Percentiles rank a stretch among this genome's conserved stretches.
These are phyloP conservation scores for Encarsia formosa DNA, from an alignment of 2,888 invertebrate species.

Conservation along the genomic window DNA sequence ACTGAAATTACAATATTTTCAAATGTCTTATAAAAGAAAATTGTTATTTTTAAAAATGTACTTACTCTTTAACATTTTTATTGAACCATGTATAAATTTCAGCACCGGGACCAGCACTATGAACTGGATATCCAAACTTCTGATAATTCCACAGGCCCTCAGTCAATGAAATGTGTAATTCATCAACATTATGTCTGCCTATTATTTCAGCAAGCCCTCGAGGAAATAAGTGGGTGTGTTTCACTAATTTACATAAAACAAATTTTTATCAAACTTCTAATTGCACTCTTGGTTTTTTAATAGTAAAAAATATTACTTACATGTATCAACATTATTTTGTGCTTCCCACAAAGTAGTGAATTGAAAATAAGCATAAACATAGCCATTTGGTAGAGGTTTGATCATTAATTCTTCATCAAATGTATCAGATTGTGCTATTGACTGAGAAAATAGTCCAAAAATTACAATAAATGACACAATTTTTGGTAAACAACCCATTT, in stretches of 20 bases:
- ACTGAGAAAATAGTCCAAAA: constrained; percentile 1
- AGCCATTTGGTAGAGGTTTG: constrained; percentile 77
- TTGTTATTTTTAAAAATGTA: not conserved
- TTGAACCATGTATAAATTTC: constrained; percentile 93
- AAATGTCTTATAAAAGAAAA: not conserved
- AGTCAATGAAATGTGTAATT: constrained; percentile 86
- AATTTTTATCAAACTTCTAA: too few species aligned
- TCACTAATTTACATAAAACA: constrained; percentile 55
- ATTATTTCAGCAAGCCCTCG: constrained; percentile 85
- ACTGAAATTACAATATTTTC: constrained; percentile 46
- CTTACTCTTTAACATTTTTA: constrained; percentile 40
- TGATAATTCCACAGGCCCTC: constrained; percentile 92
- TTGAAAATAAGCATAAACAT: constrained; percentile 87
- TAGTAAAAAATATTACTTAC: constrained; percentile 13
- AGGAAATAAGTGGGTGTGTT: constrained; percentile 83
- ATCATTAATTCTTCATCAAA: constrained; percentile 86
- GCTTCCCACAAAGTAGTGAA: constrained; percentile 76
- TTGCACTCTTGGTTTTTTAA: too few species aligned
- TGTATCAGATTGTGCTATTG: constrained; percentile 55
- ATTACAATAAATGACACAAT: constrained; percentile 7
- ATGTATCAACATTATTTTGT: constrained; percentile 31
- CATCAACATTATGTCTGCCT: constrained; percentile 77
- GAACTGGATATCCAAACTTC: constrained; percentile 90
- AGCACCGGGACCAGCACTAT: constrained; percentile 88
- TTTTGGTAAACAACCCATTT: constrained; percentile 13